Conservation (phyloP, 2,113 vertebrate genomes). For the Pomatostomus ruficeps region DNA sequence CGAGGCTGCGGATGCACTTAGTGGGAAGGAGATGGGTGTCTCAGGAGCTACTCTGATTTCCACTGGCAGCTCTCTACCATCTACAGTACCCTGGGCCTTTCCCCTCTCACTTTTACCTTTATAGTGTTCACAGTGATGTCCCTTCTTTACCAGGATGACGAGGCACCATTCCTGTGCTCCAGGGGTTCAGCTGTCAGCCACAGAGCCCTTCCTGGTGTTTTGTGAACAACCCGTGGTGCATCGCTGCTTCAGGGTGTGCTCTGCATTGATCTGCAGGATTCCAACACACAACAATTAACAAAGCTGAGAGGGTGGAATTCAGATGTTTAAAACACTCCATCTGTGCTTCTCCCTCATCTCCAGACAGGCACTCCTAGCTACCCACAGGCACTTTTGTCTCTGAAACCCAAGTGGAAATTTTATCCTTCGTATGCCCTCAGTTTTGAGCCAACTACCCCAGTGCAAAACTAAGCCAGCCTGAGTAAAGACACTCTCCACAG, state of each 20-base stretch:
- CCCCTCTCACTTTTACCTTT: background rate
- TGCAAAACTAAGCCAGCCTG: background rate
- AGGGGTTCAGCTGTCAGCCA: background rate
- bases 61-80: background rate
- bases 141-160: background rate
- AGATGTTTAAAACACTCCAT: background rate
- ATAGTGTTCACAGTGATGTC: background rate
- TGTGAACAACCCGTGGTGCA: accelerated
- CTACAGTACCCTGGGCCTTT: background rate
- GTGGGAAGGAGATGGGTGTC: background rate
- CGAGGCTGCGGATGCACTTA: background rate
- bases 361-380: background rate
- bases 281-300: background rate
- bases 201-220: background rate
- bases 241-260: background rate
- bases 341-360: background rate
- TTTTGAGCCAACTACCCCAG: background rate
- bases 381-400: background rate
- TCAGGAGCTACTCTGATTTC: background rate
- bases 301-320: background rate
- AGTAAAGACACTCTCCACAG: background rate
- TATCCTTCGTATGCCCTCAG: background rate
- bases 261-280: background rate
- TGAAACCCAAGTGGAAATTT: background rate
- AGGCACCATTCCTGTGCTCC: background rate